Conservation (phyloP, 1,140 invertebrate species). For the Formica exsecta region DNA sequence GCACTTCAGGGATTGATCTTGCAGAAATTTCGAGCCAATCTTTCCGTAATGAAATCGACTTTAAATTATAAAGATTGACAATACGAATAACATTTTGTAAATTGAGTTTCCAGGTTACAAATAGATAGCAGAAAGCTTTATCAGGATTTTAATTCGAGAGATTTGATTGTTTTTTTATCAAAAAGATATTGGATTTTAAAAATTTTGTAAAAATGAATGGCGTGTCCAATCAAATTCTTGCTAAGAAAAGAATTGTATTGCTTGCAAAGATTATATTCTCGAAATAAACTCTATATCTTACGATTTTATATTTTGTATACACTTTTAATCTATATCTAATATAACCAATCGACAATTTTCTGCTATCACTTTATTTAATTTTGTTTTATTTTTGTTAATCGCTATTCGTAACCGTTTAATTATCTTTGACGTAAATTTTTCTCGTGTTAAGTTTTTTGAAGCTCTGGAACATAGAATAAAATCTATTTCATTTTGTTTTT, state of each 20-base stretch:
- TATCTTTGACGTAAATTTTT: background rate
- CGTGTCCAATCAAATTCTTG: background rate
- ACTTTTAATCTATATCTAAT: background rate
- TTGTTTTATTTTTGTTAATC: background rate
- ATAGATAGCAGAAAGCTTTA: background rate
- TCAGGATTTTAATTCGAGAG: background rate
- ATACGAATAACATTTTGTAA: background rate
- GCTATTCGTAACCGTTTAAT: constrained; percentile 8
- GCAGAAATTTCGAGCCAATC: background rate
- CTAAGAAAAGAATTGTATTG: background rate
- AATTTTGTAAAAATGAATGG: background rate
- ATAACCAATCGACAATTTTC: background rate
- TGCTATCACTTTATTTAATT: constrained; percentile 9
- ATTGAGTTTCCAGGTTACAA: constrained; percentile 8
- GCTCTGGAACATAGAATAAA: constrained; percentile 9
- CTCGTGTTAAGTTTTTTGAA: background rate
- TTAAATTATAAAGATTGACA: constrained; percentile 1
- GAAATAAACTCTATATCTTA: background rate
- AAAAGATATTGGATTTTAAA: background rate
- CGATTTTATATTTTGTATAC: background rate
- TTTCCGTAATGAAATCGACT: background rate
- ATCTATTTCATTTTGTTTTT: constrained; percentile 21
- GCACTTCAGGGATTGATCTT: background rate
- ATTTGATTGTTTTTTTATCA: background rate
- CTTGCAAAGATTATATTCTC: background rate